These are phyloP conservation scores for Melanotaenia duboulayi DNA, from an alignment of 2,113 vertebrate species.

Conservation along the genomic window DNA sequence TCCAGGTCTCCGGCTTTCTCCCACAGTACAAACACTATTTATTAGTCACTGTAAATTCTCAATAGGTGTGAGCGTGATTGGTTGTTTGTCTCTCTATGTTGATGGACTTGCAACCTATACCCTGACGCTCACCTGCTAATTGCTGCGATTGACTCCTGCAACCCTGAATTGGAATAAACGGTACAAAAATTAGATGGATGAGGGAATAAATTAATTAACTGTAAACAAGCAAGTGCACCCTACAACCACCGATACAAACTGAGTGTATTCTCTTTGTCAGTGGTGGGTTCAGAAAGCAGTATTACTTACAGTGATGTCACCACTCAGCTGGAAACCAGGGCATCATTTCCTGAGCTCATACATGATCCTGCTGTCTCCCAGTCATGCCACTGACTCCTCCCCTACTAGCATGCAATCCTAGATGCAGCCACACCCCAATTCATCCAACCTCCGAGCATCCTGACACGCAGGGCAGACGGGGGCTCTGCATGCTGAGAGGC, in stretches of 20 bases:
- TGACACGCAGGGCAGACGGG: neutral
- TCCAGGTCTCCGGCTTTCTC: too few relatives aligned
- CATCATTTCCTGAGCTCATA: slow-evolving; percentile 20
- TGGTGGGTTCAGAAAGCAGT: slow-evolving; percentile 29
- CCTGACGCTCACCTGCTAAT: too few relatives aligned
- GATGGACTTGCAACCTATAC: too few relatives aligned
- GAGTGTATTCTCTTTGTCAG: neutral
- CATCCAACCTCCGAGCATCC: slow-evolving; percentile 52
- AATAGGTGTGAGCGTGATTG: too few relatives aligned
- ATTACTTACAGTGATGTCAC: slow-evolving; percentile 41
- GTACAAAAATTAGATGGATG: too few relatives aligned
- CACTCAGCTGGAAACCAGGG: slow-evolving; percentile 25
- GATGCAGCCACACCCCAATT: slow-evolving; percentile 48
- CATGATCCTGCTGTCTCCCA: slow-evolving; percentile 14
- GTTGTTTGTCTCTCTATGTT: too few relatives aligned
- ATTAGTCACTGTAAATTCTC: too few relatives aligned
- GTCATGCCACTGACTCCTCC: slow-evolving; percentile 57
- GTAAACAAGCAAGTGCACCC: slow-evolving; percentile 20
- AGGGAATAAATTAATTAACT: too few relatives aligned
- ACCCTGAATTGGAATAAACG: too few relatives aligned
- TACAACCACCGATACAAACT: slow-evolving; percentile 5
- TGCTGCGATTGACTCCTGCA: too few relatives aligned
- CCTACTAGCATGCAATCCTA: neutral
- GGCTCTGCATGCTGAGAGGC: neutral
- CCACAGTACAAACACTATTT: too few relatives aligned